Conservation (phyloP, 2,888 invertebrate genomes). For the Lissonota sp. region DNA sequence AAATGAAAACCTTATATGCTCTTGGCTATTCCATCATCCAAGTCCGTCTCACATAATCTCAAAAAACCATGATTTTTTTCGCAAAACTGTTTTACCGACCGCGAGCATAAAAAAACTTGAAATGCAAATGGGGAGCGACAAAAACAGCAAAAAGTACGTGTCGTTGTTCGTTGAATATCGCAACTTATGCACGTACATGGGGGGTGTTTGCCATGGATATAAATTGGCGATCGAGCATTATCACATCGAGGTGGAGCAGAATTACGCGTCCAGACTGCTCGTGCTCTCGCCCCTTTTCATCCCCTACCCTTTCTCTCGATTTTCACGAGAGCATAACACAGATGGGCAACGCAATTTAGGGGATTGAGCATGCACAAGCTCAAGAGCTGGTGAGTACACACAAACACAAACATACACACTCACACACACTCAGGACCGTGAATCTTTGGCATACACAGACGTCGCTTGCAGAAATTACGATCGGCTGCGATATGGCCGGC, state of each 20-base stretch:
- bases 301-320: background rate
- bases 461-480: conserved; percentile 64
- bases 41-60: too few species aligned
- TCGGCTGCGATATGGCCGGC: conserved; percentile 50
- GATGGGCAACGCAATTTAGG: conserved; percentile 2
- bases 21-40: too few species aligned
- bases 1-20: too few species aligned
- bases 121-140: too few species aligned
- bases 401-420: background rate
- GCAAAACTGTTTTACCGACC: too few species aligned
- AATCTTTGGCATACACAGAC: conserved; percentile 50
- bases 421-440: conserved; percentile 8
- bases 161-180: conserved; percentile 20
- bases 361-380: conserved; percentile 39
- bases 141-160: conserved; percentile 38
- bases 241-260: conserved; percentile 54
- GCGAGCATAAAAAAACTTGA: too few species aligned
- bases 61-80: too few species aligned
- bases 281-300: background rate
- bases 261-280: conserved; percentile 45
- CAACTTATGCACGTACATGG: background rate
- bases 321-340: conserved; percentile 7
- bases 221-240: conserved; percentile 46
- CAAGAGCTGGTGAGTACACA: conserved; percentile 40
- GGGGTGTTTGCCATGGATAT: conserved; percentile 10